Base-by-base conservation (phyloP, 2,797 vertebrate species). In the Somateria mollissima region DNA sequence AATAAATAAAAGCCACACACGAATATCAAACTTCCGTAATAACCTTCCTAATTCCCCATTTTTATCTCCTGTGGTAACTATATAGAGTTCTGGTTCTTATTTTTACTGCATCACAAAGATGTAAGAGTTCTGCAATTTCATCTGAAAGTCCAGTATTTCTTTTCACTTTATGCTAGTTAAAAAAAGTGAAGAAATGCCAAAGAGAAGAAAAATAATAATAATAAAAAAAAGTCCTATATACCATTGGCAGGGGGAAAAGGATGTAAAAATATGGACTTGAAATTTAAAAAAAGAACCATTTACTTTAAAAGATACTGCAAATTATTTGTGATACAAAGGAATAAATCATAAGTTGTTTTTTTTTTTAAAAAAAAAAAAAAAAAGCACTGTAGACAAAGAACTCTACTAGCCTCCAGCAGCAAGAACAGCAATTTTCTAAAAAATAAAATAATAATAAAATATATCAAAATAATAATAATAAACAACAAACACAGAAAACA, bases 201-300 rank as follows among this genome's bases (percentile, higher is more conserved):
- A 49, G 12, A 58, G 19, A 56, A 61, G n/a, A 71, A 61, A 64
- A 73, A 49, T 22, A 67, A 39, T 2, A 64, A 49, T 24, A 49
- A 24, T 24, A 49, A 49, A 49, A 49, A 47, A 49, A 49, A 49
- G 22, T 32, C 14, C 32, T 64, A 64, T 2, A 54, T 13, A 67
- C 2, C 22, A 54, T 6, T 57, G 0, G 1, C 4, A 18, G 5
- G 7, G 25, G 8, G 8, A 22, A 37, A 77, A 43, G 14, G 32
- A 20, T 37, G 27, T 22, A 27, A 70, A 89, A 90, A 88, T 24
- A 65, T 8, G 9, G 28, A 66, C 21, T 61, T 58, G 45, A 5
- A 79, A 78, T 86, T 69, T n/a, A 54, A 57, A 67, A 74, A 72
- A 49, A 56, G 1, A 69, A 72, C 37, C 10, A n/a, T 22, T 39